Base-by-base conservation (phyloP, 2,113 vertebrate genomes). In the Poecile atricapillus region DNA sequence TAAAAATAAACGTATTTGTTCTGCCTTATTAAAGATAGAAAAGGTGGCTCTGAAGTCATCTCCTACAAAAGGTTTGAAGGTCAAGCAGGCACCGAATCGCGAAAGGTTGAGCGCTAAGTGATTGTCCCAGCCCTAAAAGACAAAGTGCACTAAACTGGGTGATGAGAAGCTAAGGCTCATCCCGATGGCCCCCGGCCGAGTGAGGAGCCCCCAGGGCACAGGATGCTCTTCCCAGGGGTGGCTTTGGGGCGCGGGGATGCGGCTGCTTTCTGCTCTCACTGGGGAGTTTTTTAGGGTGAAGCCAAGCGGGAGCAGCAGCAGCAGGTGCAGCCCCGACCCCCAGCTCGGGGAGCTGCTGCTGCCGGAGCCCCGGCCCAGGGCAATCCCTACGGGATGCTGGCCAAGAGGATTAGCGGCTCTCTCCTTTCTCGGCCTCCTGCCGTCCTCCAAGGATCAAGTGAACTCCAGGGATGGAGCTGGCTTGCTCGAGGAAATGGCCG, bases 1-100 rank as follows among this genome's bases (percentile, higher is more conserved):
- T 96, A 92, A 96, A 97, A 97, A 97, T 56, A 79, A 90, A 95
- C 13, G 3, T 81, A 70, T 95, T 95, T 94, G 95, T 95, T 97
- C 94, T 93, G 94, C 95, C 97, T 98, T 97, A 97, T 93, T 97
- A 96, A 95, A 88, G 68, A 96, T 90, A 96, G 65, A 94, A 97
- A 97, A 97, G 92, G 94, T 95, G 83, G 92, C 87, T 95, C 44
- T 59, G 96, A 76, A 91, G 94, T 93, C 87, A 75, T 84, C 81
- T 94, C 94, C 97, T 68, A 71, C 74, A 91, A 96, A 93, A 96
- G 90, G 93, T 83, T 97, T 94, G 93, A 89, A 94, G 96, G 94
- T 95, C 85, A 77, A 87, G 92, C 90, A 67, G 63, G 95, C 95
- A 86, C 87, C 67, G 41, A 75, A 58, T 92, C 27, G 33, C 15